phyloP scores from a whole-genome alignment of 2,888 invertebrate species.

The Eremobia ochroleuca region DNA sequence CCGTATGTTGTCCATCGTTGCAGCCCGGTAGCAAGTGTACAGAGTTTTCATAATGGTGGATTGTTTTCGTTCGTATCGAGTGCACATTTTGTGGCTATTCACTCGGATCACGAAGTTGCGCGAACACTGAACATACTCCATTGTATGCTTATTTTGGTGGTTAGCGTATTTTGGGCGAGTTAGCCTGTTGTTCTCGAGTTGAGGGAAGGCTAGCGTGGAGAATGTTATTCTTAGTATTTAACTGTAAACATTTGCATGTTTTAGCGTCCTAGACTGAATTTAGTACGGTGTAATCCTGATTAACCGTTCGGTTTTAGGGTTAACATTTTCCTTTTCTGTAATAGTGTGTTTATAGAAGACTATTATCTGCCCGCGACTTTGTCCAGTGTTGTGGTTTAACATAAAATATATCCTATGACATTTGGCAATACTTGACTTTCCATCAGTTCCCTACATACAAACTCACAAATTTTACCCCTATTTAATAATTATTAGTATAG shows the following conservation, averaged over 20 bases:
- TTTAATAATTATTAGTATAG: neutral
- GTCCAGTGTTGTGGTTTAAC: neutral
- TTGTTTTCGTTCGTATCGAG: conserved; percentile 68
- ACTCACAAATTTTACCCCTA: neutral
- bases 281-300: conserved; percentile 20
- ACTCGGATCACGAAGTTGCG: conserved; percentile 49
- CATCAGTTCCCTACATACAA: neutral
- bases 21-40: conserved; percentile 42
- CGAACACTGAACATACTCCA: conserved; percentile 34
- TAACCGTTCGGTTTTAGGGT: neutral
- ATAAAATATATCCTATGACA: neutral
- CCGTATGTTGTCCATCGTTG: conserved; percentile 37
- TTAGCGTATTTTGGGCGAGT: conserved; percentile 40
- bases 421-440: neutral
- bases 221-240: conserved; percentile 43
- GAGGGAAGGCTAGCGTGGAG: conserved; percentile 12
- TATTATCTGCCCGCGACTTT: neutral
- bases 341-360: neutral
- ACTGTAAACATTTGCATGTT: conserved; percentile 40
- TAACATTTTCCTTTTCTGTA: neutral
- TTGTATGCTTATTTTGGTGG: conserved; percentile 41
- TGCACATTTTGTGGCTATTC: conserved; percentile 64
- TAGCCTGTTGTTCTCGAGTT: conserved; percentile 49
- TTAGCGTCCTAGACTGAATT: conserved; percentile 15
- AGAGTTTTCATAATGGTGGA: conserved; percentile 69